These are phyloP conservation scores for Acholoe squamosa DNA, from an alignment of 2,888 invertebrate genomes.

Conservation along the genomic window DNA sequence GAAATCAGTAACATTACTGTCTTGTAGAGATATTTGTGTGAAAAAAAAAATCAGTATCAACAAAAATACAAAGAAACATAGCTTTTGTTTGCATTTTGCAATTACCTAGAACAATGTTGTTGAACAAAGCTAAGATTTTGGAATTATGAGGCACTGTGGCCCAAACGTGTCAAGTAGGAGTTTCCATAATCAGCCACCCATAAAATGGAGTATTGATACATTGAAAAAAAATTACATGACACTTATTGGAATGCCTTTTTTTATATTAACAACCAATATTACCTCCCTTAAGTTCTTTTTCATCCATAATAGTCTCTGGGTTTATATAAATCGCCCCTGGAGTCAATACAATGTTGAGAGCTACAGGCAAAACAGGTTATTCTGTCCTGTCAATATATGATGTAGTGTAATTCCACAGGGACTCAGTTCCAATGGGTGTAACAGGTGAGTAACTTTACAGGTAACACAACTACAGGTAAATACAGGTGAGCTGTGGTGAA, in stretches of 20 bases:
- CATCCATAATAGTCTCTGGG: no score
- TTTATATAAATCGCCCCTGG: no score
- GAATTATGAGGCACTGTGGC: not conserved
- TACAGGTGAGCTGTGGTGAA: not conserved
- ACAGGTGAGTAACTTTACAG: not conserved
- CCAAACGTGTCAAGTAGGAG: not conserved
- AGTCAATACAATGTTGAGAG: no score
- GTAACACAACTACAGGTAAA: not conserved
- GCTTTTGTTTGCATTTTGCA: slow-evolving; percentile 27
- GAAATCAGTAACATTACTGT: not conserved
- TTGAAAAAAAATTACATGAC: no score
- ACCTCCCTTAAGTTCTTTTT: no score
- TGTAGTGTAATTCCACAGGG: no score
- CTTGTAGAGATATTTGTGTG: slow-evolving; percentile 1
- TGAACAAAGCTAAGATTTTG: not conserved
- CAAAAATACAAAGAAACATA: not conserved
- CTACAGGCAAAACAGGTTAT: no score
- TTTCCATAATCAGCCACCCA: not conserved
- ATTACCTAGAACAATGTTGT: not conserved
- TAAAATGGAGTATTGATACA: no score
- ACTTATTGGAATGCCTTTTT: no score
- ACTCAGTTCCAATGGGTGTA: not conserved
- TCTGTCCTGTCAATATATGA: no score
- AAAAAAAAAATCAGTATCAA: not conserved
- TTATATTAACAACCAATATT: no score